Evolutionary conservation across 53 echinoderm and acorn worm species (phyloP).

Genomic region (Echinometra lucunter): DNA sequence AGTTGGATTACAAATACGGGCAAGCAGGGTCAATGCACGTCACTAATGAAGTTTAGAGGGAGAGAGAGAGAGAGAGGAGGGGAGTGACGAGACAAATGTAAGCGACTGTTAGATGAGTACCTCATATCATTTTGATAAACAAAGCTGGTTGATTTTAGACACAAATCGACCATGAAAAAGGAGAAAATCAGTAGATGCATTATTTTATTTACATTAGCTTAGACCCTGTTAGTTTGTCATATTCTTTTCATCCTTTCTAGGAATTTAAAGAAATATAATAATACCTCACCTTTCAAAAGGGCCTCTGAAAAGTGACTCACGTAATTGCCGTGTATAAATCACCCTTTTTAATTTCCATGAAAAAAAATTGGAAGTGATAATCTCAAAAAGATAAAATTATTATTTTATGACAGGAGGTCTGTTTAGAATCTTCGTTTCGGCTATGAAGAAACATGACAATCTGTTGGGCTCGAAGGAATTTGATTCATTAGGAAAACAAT

Average conservation of each 20-base stretch:
- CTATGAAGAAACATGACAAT: slow-evolving; percentile 12
- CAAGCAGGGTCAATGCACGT: background rate
- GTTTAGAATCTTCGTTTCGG: slow-evolving; percentile 27
- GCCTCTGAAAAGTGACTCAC: background rate
- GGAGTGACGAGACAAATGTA: too few species aligned
- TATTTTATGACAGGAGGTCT: background rate
- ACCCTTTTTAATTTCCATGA: slow-evolving; percentile 19
- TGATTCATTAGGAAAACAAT: background rate
- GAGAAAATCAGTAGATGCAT: background rate
- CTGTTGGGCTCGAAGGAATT: slow-evolving; percentile 15
- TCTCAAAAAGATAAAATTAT: background rate
- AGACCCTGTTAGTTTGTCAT: background rate
- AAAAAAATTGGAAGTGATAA: background rate
- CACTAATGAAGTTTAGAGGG: too few species aligned
- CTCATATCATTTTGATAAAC: too few species aligned
- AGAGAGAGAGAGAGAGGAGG: too few species aligned
- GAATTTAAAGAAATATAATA: background rate
- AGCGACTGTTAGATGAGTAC: background rate
- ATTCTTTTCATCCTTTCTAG: background rate
- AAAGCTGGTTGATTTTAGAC: too few species aligned
- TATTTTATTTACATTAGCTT: background rate
- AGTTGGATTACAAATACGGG: background rate
- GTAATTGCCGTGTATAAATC: background rate
- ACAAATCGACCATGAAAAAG: too few species aligned
- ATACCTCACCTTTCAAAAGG: background rate